A percentile compares a stretch with the other conserved stretches of the same genome.
Conservation (phyloP, 2,888 invertebrate genomes). For the Eupithecia centaureata region DNA sequence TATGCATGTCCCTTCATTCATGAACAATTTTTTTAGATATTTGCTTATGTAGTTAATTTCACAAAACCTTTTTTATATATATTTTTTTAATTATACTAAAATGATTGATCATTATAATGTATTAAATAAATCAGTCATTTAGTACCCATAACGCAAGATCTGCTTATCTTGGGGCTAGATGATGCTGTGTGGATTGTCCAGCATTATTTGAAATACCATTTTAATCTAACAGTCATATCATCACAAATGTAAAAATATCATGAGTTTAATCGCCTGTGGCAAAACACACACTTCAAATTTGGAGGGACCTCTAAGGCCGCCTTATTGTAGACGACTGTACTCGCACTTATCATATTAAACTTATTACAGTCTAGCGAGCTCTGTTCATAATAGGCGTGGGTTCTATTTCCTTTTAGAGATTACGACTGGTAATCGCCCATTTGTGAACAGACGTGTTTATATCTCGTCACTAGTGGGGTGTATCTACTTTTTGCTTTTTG, state of each 20-base stretch:
- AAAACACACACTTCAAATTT: neutral
- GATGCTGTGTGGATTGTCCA: too few relatives aligned
- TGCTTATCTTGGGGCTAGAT: too few relatives aligned
- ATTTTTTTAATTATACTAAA: too few relatives aligned
- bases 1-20: too few relatives aligned
- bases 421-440: slow-evolving; percentile 29
- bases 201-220: too few relatives aligned
- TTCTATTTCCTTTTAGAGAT: slow-evolving; percentile 37
- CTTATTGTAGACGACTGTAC: neutral
- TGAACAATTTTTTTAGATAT: too few relatives aligned
- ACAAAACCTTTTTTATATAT: too few relatives aligned
- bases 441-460: slow-evolving; percentile 14
- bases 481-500: neutral
- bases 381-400: slow-evolving; percentile 45
- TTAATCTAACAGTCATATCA: too few relatives aligned
- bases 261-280: neutral
- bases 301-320: neutral
- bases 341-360: slow-evolving; percentile 8
- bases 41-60: too few relatives aligned
- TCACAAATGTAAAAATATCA: neutral
- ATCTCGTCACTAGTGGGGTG: neutral
- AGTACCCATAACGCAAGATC: too few relatives aligned
- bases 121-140: too few relatives aligned
- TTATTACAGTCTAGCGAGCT: slow-evolving; percentile 17
- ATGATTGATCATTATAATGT: too few relatives aligned